phyloP scores from a whole-genome alignment of 2,888 invertebrate genomes.

The Cephonodes hylas region DNA sequence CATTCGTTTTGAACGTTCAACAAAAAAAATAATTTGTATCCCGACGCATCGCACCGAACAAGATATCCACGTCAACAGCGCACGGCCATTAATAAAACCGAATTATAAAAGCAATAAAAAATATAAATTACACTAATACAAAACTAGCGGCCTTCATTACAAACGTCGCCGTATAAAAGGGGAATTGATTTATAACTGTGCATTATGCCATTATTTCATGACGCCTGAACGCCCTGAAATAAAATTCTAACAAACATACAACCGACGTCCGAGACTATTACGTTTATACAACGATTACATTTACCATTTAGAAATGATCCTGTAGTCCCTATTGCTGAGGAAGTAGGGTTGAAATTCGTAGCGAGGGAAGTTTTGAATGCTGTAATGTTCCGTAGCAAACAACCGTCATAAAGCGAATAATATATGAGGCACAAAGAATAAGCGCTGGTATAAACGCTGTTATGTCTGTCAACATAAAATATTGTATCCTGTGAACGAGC shows the following conservation, averaged over 20 bases:
- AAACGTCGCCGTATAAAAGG: slow-evolving; percentile 75
- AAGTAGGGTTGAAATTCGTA: slow-evolving; percentile 40
- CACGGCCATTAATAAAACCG: slow-evolving; percentile 51
- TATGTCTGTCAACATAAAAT: slow-evolving; percentile 81
- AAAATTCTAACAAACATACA: slow-evolving; percentile 80
- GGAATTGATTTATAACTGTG: slow-evolving; percentile 77
- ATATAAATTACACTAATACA: slow-evolving; percentile 61
- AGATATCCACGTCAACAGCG: slow-evolving; percentile 28
- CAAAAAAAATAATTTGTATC: slow-evolving; percentile 6
- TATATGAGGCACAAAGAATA: slow-evolving; percentile 81
- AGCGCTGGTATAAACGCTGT: slow-evolving; percentile 79
- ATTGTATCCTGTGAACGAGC: slow-evolving; percentile 70
- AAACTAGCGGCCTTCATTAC: slow-evolving; percentile 72
- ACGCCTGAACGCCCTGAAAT: slow-evolving; percentile 79
- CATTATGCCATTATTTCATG: slow-evolving; percentile 80
- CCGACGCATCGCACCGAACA: slow-evolving; percentile 21
- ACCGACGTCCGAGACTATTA: slow-evolving; percentile 79
- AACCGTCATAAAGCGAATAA: slow-evolving; percentile 81
- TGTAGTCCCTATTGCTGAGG: slow-evolving; percentile 23
- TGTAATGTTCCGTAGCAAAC: slow-evolving; percentile 41
- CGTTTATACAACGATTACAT: slow-evolving; percentile 44
- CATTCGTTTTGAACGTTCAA: not conserved
- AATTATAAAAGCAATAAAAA: slow-evolving; percentile 58
- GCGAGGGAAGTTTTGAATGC: slow-evolving; percentile 20
- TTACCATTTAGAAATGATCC: slow-evolving; percentile 19